These are phyloP conservation scores for Butorides virescens DNA, from an alignment of 2,113 vertebrate genomes.

Conservation along the genomic window DNA sequence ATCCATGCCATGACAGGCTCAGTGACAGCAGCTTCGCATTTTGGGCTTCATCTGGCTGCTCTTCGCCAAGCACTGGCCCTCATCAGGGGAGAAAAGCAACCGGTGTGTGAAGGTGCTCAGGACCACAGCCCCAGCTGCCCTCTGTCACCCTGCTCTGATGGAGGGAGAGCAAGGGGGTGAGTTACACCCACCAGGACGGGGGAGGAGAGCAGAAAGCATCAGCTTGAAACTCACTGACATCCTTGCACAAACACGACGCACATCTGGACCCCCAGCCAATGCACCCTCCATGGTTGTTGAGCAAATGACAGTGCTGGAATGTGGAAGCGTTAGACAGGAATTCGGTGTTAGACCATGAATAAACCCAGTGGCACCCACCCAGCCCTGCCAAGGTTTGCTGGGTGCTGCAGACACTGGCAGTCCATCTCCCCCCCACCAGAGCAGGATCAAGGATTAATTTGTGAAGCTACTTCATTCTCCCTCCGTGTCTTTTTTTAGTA, in stretches of 20 bases:
- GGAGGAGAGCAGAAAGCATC: neutral
- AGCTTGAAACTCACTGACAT: neutral
- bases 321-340: neutral
- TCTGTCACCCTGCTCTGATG: neutral
- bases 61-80: neutral
- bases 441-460: neutral
- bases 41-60: neutral
- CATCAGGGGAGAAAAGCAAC: accelerated
- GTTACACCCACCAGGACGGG: accelerated
- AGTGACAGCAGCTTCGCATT: neutral
- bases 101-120: neutral
- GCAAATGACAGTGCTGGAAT: neutral
- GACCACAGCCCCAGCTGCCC: neutral
- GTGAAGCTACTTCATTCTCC: neutral
- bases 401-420: neutral
- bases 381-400: neutral
- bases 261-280: neutral
- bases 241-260: neutral
- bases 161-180: neutral
- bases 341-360: neutral
- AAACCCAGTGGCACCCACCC: neutral
- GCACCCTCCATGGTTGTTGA: accelerated
- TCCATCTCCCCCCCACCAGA: neutral
- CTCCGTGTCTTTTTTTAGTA: neutral
- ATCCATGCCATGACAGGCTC: accelerated